These are phyloP conservation scores for Melanocharis versteri DNA, from an alignment of 2,113 vertebrate species.

Conservation along the genomic window DNA sequence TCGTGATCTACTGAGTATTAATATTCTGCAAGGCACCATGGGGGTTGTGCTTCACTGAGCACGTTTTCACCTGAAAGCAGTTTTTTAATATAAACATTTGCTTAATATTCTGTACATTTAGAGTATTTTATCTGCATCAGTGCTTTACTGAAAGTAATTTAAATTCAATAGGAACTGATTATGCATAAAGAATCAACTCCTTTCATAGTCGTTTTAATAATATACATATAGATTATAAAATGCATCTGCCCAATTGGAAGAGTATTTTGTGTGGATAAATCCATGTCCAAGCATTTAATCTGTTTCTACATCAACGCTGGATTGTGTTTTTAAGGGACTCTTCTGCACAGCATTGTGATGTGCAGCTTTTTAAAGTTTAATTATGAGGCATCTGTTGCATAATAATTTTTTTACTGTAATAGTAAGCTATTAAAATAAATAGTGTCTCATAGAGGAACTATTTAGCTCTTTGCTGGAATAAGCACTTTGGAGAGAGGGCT, in stretches of 20 bases:
- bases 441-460: not conserved
- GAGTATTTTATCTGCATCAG: slow-evolving; percentile 70
- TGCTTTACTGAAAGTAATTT: slow-evolving; percentile 72
- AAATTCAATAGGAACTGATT: slow-evolving; percentile 75
- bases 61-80: slow-evolving; percentile 74
- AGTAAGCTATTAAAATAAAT: slow-evolving; percentile 18
- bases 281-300: slow-evolving; percentile 22
- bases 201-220: slow-evolving; percentile 64
- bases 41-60: slow-evolving; percentile 61
- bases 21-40: slow-evolving; percentile 67
- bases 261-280: slow-evolving; percentile 54
- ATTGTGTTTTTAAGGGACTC: slow-evolving; percentile 12
- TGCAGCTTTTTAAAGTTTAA: slow-evolving; percentile 63
- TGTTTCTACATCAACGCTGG: not conserved
- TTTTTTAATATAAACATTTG: slow-evolving; percentile 78
- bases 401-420: slow-evolving; percentile 24
- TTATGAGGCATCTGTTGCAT: slow-evolving; percentile 39
- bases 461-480: not conserved
- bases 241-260: slow-evolving; percentile 41
- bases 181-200: slow-evolving; percentile 55
- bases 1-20: slow-evolving; percentile 64
- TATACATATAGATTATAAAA: slow-evolving; percentile 68
- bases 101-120: slow-evolving; percentile 79
- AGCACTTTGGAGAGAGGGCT: not conserved
- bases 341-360: slow-evolving; percentile 16